Base-by-base conservation (phyloP, 2,888 invertebrate genomes). In the Sphaerophoria rueppellii region DNA sequence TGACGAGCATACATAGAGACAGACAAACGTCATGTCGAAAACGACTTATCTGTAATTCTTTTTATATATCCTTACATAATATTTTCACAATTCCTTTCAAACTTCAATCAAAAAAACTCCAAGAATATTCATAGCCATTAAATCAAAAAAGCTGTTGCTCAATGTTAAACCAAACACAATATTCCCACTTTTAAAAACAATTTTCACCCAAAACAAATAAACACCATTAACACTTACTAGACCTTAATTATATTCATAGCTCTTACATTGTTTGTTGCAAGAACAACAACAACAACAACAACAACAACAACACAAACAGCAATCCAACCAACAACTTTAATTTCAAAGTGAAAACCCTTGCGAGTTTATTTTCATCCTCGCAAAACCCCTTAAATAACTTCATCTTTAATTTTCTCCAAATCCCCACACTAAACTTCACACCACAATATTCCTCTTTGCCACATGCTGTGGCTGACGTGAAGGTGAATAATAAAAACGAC, bases 371-470 rank as follows among this genome's bases (percentile, higher is more conserved):
- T 32, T 54, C 14, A 67, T 67, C 54, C 54, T 63, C 34, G 32
- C 4, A 32, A 67, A 54, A 67, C 12, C 40, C 40, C 54, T 67
- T 67, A 54, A 67, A 67, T 67, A 52, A 67, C 67, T 67, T 67
- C 40, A 40, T 67, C 67, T 54, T 54, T 54, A 67, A 54, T 67
- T 67, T 54, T 40, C 40, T 54, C 54, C 5, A 9, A 67, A 54
- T 54, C 32, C 32, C 37, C 32, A n/a, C 11, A 52, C 12, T 24
- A 24, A 24, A 24, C 24, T 24, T 54, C 35, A 0, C 40, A 40
- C 32, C 40, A 24, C 12, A 50, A 34, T 34, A 61, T 6, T 48
- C 14, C 6, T n/a, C 14, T 32, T 35, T 12, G 35, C 63, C 11
- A 16, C 48, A 63, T 63, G 35, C 40, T 67, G 54, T 2, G 24